These are phyloP conservation scores for Psittacula echo DNA, from an alignment of 2,797 vertebrate species.

Conservation along the genomic window DNA sequence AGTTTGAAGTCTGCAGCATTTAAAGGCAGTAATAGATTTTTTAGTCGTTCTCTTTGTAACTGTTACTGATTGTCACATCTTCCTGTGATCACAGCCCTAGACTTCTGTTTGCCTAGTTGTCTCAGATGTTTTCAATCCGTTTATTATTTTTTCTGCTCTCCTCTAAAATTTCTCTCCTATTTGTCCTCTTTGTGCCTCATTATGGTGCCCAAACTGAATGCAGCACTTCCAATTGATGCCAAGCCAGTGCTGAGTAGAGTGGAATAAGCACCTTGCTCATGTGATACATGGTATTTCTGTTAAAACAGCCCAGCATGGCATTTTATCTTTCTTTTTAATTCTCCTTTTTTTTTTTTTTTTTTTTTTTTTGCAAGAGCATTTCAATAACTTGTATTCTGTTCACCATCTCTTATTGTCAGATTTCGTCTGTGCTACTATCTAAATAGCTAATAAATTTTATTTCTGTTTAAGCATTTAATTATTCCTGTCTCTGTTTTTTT, in stretches of 20 bases:
- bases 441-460: background rate
- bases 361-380: constrained; percentile 36
- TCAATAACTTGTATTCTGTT: constrained; percentile 36
- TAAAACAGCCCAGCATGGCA: constrained; percentile 69
- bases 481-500: background rate
- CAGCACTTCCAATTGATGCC: constrained; percentile 72
- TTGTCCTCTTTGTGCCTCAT: constrained; percentile 72
- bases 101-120: constrained; percentile 59
- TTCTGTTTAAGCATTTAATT: background rate
- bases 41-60: constrained; percentile 12
- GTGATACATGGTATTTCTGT: constrained; percentile 71
- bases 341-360: background rate
- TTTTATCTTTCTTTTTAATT: background rate
- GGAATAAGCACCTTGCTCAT: constrained; percentile 73
- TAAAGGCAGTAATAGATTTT: constrained; percentile 51
- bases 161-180: constrained; percentile 73
- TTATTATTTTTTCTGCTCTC: constrained; percentile 68
- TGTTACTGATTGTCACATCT: constrained; percentile 16
- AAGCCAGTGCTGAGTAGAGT: constrained; percentile 71
- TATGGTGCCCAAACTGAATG: constrained; percentile 71
- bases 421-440: constrained; percentile 37
- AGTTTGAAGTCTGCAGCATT: constrained; percentile 18
- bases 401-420: constrained; percentile 53
- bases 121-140: constrained; percentile 61
- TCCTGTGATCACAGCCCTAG: constrained; percentile 48